Base-by-base conservation (phyloP, 2,797 vertebrate genomes). In the Erithacus rubecula region DNA sequence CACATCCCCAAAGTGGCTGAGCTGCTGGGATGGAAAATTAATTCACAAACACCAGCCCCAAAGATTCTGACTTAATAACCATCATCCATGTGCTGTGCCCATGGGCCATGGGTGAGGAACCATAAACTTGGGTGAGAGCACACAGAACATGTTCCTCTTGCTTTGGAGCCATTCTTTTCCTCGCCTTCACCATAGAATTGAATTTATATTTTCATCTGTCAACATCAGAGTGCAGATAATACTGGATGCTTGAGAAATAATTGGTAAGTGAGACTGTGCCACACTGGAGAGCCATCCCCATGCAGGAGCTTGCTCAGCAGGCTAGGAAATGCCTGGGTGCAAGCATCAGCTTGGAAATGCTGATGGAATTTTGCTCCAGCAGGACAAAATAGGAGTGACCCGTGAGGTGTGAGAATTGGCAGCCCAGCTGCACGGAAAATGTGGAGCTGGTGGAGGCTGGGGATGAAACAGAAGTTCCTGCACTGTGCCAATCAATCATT, bases 381-480 rank as follows among this genome's bases (percentile, higher is more conserved):
- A 94, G 82, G 90, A 80, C 76, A 69, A 41, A 96, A 88, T 17
- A 92, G 75, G 91, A 80, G 78, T 97, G 95, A 95, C 95, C 94
- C 76, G 9, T 34, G 87, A 98, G 96, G 97, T 98, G 97, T 96
- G 97, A 97, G 94, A 95, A 77, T 97, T 98, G 98, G 97, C 97
- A 96, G 88, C 81, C 47, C 46, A 60, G 51, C 60, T 18, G 27
- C 55, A 68, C 32, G 97, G 97, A 97, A 98, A 98, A 97, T 88
- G 51, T 41, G 58, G 79, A 74, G 89, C 82, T 87, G 83, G 78
- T 83, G 74, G 62, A 93, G 89, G 83, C 96, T 11, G 0, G 6
- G 62, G 87, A 89, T 87, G 67, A 80, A 87, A 86, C 71, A 55
- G 82, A 90, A 96, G 80, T 94, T 84, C 36, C 43, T 41, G 12